Percentiles rank a stretch among this genome's conserved stretches.
Evolutionary conservation across 2,888 invertebrate species (phyloP).

Genomic region (Sturmia bella): DNA sequence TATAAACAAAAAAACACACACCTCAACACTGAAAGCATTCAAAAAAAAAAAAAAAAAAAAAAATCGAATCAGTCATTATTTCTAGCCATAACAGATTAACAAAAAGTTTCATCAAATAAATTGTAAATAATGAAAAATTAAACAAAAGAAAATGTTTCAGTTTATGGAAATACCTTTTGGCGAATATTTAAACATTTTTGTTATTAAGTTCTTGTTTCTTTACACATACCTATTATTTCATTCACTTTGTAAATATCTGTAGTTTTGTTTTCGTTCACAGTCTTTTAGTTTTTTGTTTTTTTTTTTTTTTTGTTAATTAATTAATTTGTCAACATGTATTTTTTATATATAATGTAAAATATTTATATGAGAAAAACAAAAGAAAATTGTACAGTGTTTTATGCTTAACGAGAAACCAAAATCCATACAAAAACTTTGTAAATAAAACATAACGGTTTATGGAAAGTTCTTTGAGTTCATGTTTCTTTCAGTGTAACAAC

Average conservation of each 20-base stretch:
- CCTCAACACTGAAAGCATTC: slow-evolving; percentile 1
- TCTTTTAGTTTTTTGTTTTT: slow-evolving; percentile 21
- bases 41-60: neutral
- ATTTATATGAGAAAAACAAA: slow-evolving; percentile 21
- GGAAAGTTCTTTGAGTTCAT: slow-evolving; percentile 25
- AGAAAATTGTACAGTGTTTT: slow-evolving; percentile 32
- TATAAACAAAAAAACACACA: slow-evolving; percentile 10
- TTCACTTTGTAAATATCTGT: slow-evolving; percentile 71
- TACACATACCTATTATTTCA: slow-evolving; percentile 52
- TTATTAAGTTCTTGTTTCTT: slow-evolving; percentile 2
- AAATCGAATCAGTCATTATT: neutral
- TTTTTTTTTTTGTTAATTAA: too few species aligned
- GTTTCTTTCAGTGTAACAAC: slow-evolving; percentile 48
- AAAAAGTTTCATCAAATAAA: slow-evolving; percentile 13
- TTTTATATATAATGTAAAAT: slow-evolving; percentile 62
- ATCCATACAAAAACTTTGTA: slow-evolving; percentile 69
- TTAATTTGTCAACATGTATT: slow-evolving; percentile 22
- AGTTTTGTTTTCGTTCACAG: slow-evolving; percentile 62
- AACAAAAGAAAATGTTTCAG: slow-evolving; percentile 9
- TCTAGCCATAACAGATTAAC: slow-evolving; percentile 22
- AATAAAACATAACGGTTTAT: slow-evolving; percentile 70
- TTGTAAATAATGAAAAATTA: slow-evolving; percentile 35
- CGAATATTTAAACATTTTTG: slow-evolving; percentile 10
- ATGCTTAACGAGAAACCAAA: neutral
- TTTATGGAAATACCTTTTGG: slow-evolving; percentile 1